Conservation (phyloP, 1,140 invertebrate genomes). For the Drosophila pseudoananassae region DNA sequence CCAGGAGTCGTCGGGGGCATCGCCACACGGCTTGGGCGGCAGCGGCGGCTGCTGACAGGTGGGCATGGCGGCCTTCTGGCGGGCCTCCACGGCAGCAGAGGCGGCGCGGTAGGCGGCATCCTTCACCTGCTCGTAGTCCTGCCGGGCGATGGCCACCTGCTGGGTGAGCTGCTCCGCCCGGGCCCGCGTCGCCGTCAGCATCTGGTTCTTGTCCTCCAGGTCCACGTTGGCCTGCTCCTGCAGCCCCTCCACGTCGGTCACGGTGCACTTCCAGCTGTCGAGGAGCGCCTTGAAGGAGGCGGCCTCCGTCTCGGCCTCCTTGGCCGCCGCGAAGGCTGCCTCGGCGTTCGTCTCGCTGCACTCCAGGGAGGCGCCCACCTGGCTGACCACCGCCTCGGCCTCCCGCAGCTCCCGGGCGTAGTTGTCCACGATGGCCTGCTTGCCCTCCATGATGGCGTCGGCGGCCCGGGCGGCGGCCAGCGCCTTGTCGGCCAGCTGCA, state of each 20-base stretch:
- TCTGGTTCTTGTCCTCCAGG: slow-evolving; percentile 86
- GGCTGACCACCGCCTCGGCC: slow-evolving; percentile 86
- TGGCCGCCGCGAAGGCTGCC: slow-evolving; percentile 85
- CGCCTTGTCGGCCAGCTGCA: slow-evolving; percentile 88
- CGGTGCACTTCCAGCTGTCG: slow-evolving; percentile 85
- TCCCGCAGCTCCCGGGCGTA: slow-evolving; percentile 86
- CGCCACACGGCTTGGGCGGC: background rate
- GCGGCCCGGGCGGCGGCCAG: slow-evolving; percentile 87
- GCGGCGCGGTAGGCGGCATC: slow-evolving; percentile 86
- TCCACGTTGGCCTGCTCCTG: slow-evolving; percentile 85
- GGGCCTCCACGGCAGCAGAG: slow-evolving; percentile 86
- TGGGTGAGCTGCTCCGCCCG: slow-evolving; percentile 86
- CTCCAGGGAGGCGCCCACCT: slow-evolving; percentile 86
- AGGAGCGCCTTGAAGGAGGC: slow-evolving; percentile 77
- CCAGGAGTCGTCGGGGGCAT: no score
- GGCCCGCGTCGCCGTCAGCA: slow-evolving; percentile 86
- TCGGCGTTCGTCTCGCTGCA: slow-evolving; percentile 86
- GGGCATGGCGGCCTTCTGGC: slow-evolving; percentile 36
- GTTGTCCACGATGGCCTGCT: slow-evolving; percentile 86
- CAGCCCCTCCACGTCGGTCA: slow-evolving; percentile 86
- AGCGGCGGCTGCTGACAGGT: background rate
- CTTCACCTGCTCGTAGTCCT: slow-evolving; percentile 86
- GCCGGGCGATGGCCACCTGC: slow-evolving; percentile 85
- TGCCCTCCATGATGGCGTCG: slow-evolving; percentile 87
- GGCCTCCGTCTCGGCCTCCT: slow-evolving; percentile 85